phyloP scores from a whole-genome alignment of 2,888 invertebrate species.

The Phyllotreta striolata region DNA sequence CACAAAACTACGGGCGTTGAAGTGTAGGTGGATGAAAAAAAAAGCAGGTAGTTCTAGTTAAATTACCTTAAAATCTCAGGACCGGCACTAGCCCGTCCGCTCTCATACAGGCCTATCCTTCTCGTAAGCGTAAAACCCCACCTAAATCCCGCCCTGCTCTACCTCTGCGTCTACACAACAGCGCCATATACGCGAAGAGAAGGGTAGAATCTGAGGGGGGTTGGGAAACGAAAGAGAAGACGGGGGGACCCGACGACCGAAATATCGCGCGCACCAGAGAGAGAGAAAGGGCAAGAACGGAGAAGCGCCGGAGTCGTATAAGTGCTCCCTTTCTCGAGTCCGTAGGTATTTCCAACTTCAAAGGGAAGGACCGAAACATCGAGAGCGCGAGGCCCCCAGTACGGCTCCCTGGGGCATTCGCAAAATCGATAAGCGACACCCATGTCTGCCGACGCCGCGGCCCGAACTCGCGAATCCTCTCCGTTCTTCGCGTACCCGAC shows the following conservation, averaged over 20 bases:
- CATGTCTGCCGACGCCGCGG: slow-evolving; percentile 41
- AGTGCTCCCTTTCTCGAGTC: slow-evolving; percentile 35
- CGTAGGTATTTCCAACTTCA: slow-evolving; percentile 47
- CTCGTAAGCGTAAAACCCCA: no score
- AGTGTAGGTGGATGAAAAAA: not conserved
- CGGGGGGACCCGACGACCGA: slow-evolving; percentile 5
- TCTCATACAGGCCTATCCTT: no score
- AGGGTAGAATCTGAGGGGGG: slow-evolving; percentile 8
- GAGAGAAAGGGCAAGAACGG: slow-evolving; percentile 4
- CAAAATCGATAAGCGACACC: slow-evolving; percentile 48
- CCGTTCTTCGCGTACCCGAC: no score
- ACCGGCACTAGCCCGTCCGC: not conserved
- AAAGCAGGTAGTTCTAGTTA: slow-evolving; percentile 17
- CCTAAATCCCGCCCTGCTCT: no score
- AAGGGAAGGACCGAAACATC: slow-evolving; percentile 41
- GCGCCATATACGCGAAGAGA: not conserved
- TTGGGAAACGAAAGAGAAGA: slow-evolving; percentile 14
- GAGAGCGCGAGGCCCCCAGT: slow-evolving; percentile 18
- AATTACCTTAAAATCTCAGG: not conserved
- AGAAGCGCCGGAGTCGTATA: slow-evolving; percentile 13
- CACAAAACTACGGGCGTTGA: not conserved
- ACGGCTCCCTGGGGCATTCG: slow-evolving; percentile 46
- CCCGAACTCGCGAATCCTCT: no score
- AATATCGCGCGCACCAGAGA: no score
- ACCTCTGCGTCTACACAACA: not conserved